A percentile compares a stretch with the other conserved stretches of the same genome.
Conservation (phyloP, 2,888 invertebrate genomes). For the Spisula subtruncata region DNA sequence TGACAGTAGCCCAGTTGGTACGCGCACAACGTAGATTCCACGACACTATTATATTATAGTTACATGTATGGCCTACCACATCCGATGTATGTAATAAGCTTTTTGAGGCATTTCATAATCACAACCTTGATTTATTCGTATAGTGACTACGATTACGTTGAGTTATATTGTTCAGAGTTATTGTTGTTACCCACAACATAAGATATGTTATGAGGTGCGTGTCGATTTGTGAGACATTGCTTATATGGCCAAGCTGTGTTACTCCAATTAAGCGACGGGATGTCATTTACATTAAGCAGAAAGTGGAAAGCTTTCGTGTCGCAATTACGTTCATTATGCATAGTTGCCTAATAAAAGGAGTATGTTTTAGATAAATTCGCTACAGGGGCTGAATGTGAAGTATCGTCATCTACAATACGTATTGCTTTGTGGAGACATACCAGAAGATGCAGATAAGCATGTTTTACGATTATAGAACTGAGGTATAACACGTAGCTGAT, state of each 20-base stretch:
- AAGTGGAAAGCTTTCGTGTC: not conserved
- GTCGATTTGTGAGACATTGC: not conserved
- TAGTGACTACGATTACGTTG: not conserved
- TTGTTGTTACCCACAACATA: not conserved
- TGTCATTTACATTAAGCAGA: not conserved
- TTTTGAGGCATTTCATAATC: not conserved
- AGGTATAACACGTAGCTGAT: too few relatives aligned
- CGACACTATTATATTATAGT: too few relatives aligned
- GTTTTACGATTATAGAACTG: too few relatives aligned
- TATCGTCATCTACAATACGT: not conserved
- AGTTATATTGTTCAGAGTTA: not conserved
- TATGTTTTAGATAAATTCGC: conserved; percentile 4
- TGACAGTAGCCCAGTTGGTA: too few relatives aligned
- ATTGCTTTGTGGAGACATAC: not conserved
- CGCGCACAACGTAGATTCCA: too few relatives aligned
- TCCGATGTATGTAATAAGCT: not conserved
- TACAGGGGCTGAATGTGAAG: not conserved
- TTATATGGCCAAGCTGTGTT: not conserved
- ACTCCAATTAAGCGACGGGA: conserved; percentile 10
- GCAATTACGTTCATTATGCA: conserved; percentile 9
- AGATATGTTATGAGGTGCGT: not conserved
- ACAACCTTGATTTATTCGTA: not conserved
- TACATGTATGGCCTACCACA: too few relatives aligned
- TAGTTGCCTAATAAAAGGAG: conserved; percentile 3
- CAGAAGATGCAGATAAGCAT: too few relatives aligned